Evolutionary conservation across 64 coral and sea anemone genomes (phyloP).

Genomic region (Exaiptasia diaphana): DNA sequence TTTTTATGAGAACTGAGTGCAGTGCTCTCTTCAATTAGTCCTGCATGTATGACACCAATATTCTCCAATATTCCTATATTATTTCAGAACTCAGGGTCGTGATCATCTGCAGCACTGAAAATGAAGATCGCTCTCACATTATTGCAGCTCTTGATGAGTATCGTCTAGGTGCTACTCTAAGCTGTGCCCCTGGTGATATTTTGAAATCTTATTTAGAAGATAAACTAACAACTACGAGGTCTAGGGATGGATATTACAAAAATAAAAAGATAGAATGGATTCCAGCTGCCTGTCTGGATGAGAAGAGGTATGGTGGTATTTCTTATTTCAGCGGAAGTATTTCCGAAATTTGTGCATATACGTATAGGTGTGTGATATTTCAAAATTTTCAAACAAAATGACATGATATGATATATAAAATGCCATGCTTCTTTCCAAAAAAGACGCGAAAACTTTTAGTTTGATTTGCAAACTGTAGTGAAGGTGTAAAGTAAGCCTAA

Average conservation of each 20-base stretch:
- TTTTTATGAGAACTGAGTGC: too few relatives aligned
- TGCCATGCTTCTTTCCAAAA: too few relatives aligned
- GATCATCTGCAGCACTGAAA: conserved; percentile 77
- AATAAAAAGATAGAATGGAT: conserved; percentile 40
- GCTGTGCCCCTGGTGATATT: conserved; percentile 3
- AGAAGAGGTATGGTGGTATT: conserved; percentile 39
- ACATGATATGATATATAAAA: too few relatives aligned
- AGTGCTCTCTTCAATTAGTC: too few relatives aligned
- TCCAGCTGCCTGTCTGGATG: conserved; percentile 61
- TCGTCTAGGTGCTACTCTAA: conserved; percentile 45
- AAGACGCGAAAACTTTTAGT: too few relatives aligned
- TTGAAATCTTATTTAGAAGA: conserved; percentile 51
- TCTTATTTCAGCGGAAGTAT: background rate
- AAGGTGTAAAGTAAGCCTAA: too few relatives aligned
- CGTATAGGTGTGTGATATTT: too few relatives aligned
- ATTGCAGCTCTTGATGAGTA: conserved; percentile 79
- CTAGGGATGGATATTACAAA: conserved; percentile 21
- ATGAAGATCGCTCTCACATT: conserved; percentile 72
- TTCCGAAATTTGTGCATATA: too few relatives aligned
- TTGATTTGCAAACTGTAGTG: too few relatives aligned
- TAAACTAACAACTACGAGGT: conserved; percentile 13
- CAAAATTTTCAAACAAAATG: too few relatives aligned
- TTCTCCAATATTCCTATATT: background rate
- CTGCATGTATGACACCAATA: background rate
- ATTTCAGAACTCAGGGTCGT: conserved; percentile 65